Evolutionary conservation across 92 coral and sea anemone genomes (phyloP).

Genomic region (Parazoanthus swiftii): DNA sequence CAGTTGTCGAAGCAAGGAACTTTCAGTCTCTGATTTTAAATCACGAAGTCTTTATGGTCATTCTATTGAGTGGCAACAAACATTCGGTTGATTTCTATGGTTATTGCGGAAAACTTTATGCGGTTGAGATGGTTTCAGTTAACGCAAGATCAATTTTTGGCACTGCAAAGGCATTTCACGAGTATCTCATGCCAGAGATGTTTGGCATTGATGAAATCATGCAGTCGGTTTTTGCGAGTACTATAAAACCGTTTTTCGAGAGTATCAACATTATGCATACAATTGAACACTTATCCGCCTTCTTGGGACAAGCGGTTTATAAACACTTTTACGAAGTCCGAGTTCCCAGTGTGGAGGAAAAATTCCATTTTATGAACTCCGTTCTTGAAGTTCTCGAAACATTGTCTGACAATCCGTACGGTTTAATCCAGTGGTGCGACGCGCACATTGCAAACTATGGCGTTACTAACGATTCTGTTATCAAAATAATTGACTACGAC

Average conservation of each 20-base stretch:
- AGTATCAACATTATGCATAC: not conserved
- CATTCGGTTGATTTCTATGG: slow-evolving; percentile 62
- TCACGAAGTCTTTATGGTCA: slow-evolving; percentile 61
- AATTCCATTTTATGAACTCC: slow-evolving; percentile 47
- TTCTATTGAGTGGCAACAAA: slow-evolving; percentile 59
- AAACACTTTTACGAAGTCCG: slow-evolving; percentile 2
- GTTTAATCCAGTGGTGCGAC: slow-evolving; percentile 72
- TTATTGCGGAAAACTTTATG: slow-evolving; percentile 69
- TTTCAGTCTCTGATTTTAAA: slow-evolving; percentile 48
- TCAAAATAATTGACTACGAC: slow-evolving; percentile 63
- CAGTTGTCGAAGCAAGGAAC: slow-evolving; percentile 53
- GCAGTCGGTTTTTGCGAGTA: not conserved
- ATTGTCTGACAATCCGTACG: slow-evolving; percentile 55
- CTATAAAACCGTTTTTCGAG: not conserved
- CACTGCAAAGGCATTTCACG: slow-evolving; percentile 31
- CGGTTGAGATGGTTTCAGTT: slow-evolving; percentile 55
- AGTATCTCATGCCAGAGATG: slow-evolving; percentile 49
- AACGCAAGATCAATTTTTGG: slow-evolving; percentile 58
- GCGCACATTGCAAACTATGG: slow-evolving; percentile 75
- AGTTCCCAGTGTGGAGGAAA: slow-evolving; percentile 49
- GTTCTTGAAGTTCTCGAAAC: slow-evolving; percentile 50
- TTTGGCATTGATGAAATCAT: slow-evolving; percentile 51
- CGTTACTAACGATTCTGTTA: slow-evolving; percentile 43
- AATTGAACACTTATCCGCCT: not conserved
- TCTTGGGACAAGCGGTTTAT: slow-evolving; percentile 20